Conservation (phyloP, 1,140 invertebrate genomes). For the Calephelis virginiensis region DNA sequence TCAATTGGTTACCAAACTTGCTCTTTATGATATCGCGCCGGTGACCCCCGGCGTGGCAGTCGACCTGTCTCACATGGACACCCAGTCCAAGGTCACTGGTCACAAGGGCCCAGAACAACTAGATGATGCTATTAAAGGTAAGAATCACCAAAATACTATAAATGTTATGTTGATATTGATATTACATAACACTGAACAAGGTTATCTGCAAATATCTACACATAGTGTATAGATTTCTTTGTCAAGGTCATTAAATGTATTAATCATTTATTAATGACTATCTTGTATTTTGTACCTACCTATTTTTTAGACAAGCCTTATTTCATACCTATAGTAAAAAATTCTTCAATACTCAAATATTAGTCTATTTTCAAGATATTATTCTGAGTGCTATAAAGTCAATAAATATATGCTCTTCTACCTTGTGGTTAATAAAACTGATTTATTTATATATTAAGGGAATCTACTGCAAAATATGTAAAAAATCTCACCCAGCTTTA, state of each 20-base stretch:
- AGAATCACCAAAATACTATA: background rate
- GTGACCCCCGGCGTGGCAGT: conserved; percentile 98
- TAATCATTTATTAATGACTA: background rate
- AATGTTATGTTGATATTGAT: conserved; percentile 1
- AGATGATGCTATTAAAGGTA: conserved; percentile 80
- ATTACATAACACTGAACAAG: conserved; percentile 35
- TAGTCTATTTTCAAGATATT: no score
- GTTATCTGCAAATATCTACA: conserved; percentile 31
- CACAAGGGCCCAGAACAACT: conserved; percentile 88
- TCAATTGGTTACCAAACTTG: conserved; percentile 88
- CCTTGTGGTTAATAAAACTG: no score
- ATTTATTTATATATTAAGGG: no score
- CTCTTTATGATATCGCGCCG: conserved; percentile 95
- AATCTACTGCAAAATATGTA: no score
- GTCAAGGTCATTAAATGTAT: background rate
- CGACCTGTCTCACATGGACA: conserved; percentile 98
- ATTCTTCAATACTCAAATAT: no score
- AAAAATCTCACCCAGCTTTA: no score
- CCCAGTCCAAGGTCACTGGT: conserved; percentile 89
- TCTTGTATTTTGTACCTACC: background rate
- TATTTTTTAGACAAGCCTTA: no score
- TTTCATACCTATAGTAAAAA: no score
- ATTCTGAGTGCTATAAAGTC: no score
- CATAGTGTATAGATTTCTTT: background rate
- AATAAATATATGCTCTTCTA: no score